These are phyloP conservation scores for Sebastes diaconus DNA, from an alignment of 2,797 vertebrate species.

Conservation along the genomic window DNA sequence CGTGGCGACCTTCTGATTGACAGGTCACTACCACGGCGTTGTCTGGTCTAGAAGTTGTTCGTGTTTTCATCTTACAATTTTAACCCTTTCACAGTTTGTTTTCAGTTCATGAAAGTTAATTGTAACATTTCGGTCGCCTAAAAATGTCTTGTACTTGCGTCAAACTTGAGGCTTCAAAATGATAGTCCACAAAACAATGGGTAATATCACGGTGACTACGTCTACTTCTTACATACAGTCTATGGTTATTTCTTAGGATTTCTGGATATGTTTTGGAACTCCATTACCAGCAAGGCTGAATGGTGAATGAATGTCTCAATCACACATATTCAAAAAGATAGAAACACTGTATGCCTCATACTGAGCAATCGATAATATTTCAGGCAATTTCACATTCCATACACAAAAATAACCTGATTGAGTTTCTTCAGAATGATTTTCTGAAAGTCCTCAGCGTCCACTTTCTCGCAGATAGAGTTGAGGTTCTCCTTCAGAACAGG, in stretches of 20 bases:
- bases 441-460: constrained; percentile 62
- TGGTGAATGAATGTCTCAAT: neutral
- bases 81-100: neutral
- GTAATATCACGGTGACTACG: no score
- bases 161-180: no score
- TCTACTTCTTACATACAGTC: no score
- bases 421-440: constrained; percentile 70
- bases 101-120: no score
- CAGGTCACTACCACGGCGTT: neutral
- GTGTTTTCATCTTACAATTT: neutral
- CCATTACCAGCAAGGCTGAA: neutral
- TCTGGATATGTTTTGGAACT: neutral
- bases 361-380: neutral
- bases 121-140: no score
- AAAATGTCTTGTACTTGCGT: no score
- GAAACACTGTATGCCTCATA: neutral
- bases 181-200: no score
- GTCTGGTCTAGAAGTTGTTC: neutral
- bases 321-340: neutral
- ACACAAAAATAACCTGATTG: constrained; percentile 61
- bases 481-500: constrained; percentile 66
- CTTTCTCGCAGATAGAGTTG: constrained; percentile 64
- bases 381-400: neutral
- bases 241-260: neutral
- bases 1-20: neutral